These are phyloP conservation scores for Phrynosoma platyrhinos DNA, from an alignment of 2,113 vertebrate species.

Conservation along the genomic window DNA sequence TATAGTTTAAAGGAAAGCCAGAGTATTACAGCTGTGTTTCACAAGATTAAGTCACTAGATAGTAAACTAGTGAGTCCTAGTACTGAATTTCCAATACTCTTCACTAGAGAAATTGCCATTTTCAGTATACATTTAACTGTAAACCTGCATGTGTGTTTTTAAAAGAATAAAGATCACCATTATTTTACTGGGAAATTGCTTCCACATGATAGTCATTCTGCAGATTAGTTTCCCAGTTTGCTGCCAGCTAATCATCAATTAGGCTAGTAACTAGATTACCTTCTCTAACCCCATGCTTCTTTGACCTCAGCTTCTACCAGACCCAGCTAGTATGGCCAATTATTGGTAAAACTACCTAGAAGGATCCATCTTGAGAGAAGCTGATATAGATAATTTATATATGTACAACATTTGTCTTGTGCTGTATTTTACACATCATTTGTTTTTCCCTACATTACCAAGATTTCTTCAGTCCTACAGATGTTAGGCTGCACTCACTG, in stretches of 20 bases:
- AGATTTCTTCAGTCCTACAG: background rate
- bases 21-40: background rate
- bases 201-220: background rate
- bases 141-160: background rate
- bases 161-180: background rate
- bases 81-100: background rate
- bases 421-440: background rate
- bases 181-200: background rate
- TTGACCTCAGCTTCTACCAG: background rate
- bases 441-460: background rate
- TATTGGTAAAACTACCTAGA: background rate
- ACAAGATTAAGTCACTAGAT: background rate
- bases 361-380: background rate
- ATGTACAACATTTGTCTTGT: background rate
- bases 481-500: background rate
- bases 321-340: background rate
- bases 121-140: background rate
- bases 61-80: background rate
- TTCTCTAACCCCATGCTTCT: background rate
- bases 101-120: background rate
- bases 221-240: background rate
- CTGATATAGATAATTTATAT: background rate
- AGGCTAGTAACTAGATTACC: background rate
- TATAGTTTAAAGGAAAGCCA: background rate
- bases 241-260: background rate